Conservation (phyloP, 2,113 vertebrate genomes). For the Xiphophorus maculatus region DNA sequence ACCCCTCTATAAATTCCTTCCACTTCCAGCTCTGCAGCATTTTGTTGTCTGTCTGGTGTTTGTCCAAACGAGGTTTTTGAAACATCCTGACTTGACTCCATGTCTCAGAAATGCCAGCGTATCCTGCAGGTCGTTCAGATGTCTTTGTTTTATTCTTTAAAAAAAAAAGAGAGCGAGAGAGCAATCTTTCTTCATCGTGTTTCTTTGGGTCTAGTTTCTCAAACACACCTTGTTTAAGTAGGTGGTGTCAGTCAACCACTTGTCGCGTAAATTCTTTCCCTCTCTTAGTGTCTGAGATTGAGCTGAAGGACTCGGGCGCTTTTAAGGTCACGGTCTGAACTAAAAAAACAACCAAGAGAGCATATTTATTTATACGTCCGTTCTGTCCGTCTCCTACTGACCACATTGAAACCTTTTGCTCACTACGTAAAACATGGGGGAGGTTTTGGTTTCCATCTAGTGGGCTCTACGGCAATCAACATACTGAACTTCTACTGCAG, state of each 20-base stretch:
- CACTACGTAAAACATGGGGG: slow-evolving; percentile 22
- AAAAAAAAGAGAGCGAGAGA: not conserved
- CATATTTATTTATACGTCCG: slow-evolving; percentile 26
- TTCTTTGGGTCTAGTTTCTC: slow-evolving; percentile 16
- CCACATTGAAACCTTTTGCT: slow-evolving; percentile 41
- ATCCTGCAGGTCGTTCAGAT: not conserved
- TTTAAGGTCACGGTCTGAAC: slow-evolving; percentile 57
- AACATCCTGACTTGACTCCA: slow-evolving; percentile 7
- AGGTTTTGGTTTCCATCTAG: slow-evolving; percentile 64
- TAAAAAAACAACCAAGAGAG: slow-evolving; percentile 15
- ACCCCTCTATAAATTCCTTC: slow-evolving; percentile 78
- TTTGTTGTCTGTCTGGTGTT: slow-evolving; percentile 65
- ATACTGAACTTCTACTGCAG: slow-evolving; percentile 50
- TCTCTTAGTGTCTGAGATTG: slow-evolving; percentile 29
- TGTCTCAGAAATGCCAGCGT: not conserved
- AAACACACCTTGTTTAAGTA: slow-evolving; percentile 11
- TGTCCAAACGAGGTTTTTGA: slow-evolving; percentile 50
- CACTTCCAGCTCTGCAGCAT: slow-evolving; percentile 59
- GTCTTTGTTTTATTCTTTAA: not conserved
- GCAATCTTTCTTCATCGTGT: not conserved
- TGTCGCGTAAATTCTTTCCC: slow-evolving; percentile 26
- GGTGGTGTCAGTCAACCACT: slow-evolving; percentile 14
- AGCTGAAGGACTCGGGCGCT: slow-evolving; percentile 37
- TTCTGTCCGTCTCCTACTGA: not conserved
- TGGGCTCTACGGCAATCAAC: slow-evolving; percentile 66